These are phyloP conservation scores for Marasmarcha lunaedactyla DNA, from an alignment of 2,888 invertebrate species.

Conservation along the genomic window DNA sequence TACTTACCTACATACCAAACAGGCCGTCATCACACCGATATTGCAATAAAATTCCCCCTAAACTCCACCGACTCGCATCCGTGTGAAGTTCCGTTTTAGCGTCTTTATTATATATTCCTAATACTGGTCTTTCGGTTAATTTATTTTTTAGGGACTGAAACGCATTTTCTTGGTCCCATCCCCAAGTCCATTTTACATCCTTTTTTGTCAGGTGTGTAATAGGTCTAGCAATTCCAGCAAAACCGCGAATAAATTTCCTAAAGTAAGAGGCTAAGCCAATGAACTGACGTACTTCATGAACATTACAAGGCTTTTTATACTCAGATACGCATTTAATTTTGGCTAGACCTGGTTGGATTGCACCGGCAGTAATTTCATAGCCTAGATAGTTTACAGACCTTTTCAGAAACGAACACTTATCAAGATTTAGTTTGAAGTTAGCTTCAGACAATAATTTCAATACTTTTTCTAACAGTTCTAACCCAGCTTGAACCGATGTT, in stretches of 20 bases:
- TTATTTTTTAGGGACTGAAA: slow-evolving; percentile 7
- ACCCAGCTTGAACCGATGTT: slow-evolving; percentile 2
- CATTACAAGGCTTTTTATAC: slow-evolving; percentile 6
- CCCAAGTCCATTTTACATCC: too few species aligned
- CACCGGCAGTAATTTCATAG: slow-evolving; percentile 4
- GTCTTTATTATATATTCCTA: slow-evolving; percentile 5
- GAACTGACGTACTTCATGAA: slow-evolving; percentile 8
- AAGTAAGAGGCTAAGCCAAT: too few species aligned
- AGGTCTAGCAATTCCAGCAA: slow-evolving; percentile 9
- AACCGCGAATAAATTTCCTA: too few species aligned
- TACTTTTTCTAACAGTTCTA: too few species aligned
- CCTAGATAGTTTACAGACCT: slow-evolving; percentile 4
- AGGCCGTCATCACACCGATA: slow-evolving; percentile 5
- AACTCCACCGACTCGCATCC: slow-evolving; percentile 13
- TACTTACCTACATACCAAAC: too few species aligned
- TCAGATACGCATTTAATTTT: slow-evolving; percentile 6
- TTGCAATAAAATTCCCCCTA: slow-evolving; percentile 16
- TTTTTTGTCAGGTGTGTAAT: slow-evolving; percentile 6
- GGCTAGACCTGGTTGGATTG: slow-evolving; percentile 2
- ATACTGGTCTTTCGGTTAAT: too few species aligned
- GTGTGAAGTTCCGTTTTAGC: slow-evolving; percentile 8
- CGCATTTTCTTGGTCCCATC: slow-evolving; percentile 1
- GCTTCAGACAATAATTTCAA: slow-evolving; percentile 3
- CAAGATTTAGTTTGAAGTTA: slow-evolving; percentile 5
- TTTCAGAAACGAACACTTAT: slow-evolving; percentile 6